Base-by-base conservation (phyloP, 1,140 invertebrate genomes). In the Drosophila tsacasi region DNA sequence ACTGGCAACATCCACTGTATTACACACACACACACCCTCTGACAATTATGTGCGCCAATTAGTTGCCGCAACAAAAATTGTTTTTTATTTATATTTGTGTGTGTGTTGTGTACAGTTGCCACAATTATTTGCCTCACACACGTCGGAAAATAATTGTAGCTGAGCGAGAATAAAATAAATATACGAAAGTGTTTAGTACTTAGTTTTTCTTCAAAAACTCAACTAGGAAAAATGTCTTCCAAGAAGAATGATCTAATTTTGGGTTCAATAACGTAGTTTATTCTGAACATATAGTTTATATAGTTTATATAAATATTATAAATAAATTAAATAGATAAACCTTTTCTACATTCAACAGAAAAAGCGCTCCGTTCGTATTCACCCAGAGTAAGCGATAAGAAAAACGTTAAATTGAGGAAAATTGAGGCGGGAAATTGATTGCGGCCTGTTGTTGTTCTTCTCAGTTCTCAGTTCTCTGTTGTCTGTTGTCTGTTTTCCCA, bases 31-130 rank as follows among this genome's bases (percentile, higher is more conserved):
- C 69, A 46, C 67, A 27, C 44, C 54, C 69, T 57, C 74, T 59
- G 57, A 71, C 82, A 85, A 78, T 85, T 85, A 79, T 84, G 60
- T 64, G 76, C 61, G 78, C 78, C 82, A 85, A 84, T 84, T 84
- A 84, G 82, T 81, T 84, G 64, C 60, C 79, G 68, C 77, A 54
- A 37, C 66, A 73, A 61, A 59, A 46, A 25, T n/a, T 12, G 17
- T n/a, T 27, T 50, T 50, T 27, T 35, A 19, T 23, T 10, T n/a
- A 7, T 47, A 23, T 19, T 17, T 64, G 21, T 23, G 3, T 42
- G 17, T 21, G 17, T 27, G 15, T 32, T 52, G 27, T 27, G 27
- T 37, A 46, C 55, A 65, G 30, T 80, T 77, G 60, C 58, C 60
- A 69, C 81, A 84, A 78, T 85, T 81, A 84, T 77, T 68, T 66